Evolutionary conservation across 1,140 invertebrate species (phyloP), one percentile per base, ranked within the genome.

Genomic region (Diuraphis noxia): DNA sequence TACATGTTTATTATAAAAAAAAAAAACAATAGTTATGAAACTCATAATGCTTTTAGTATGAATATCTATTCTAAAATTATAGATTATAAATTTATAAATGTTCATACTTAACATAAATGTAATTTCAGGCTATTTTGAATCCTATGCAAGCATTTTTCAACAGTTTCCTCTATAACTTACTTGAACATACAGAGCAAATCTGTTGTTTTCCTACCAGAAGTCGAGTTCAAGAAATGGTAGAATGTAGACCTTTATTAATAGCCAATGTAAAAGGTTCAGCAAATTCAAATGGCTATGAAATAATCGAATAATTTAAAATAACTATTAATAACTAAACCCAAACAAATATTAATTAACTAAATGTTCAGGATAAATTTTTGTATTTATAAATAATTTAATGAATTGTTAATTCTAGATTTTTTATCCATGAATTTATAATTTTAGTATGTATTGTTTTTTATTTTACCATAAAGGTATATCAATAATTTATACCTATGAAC

Each of bases 61-160:
- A n/a, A 72, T 19, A n/a, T 72, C 10, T 72, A n/a, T n/a, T 23
- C 19, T 21, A 49, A 49, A 21, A 49, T 49, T 23, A 49, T 49
- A 6, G 17, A n/a, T 72, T 1, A 72, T 2, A 46, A 17, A 17
- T 49, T 23, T 23, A 49, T 49, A n/a, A 5, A 63, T n/a, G 30
- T n/a, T 13, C 17, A n/a, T 63, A n/a, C 6, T 81, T 40, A 43
- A 38, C 43, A n/a, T n/a, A 13, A 43, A 89, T 63, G 82, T 93
- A 92, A 93, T 94, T 95, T 87, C 93, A 97, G 97, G 97, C 97
- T 34, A 94, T 96, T 38, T 94, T 96, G 91, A 97, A 97, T 94
- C 97, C 97, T 34, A 94, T 97, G 91, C 97, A 97, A 95, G 97
- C 97, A 30, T 95, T 97, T 88, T 95, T 97, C 38, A 97, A 97